Conservation (phyloP, 2,797 vertebrate species). For the Calcarius lapponicus region DNA sequence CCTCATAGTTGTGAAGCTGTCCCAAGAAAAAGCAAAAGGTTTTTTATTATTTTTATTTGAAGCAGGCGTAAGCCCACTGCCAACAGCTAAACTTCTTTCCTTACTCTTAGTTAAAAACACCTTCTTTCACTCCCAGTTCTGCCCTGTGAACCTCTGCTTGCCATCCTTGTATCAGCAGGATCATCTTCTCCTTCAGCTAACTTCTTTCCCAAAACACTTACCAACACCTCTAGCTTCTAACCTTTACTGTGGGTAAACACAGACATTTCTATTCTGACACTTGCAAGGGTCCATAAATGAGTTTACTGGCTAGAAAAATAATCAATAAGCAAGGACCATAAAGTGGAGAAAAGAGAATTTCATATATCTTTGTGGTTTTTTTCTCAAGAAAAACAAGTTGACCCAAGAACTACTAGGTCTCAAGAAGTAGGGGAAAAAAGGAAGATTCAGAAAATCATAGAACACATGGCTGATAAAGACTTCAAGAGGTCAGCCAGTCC, state of each 20-base stretch:
- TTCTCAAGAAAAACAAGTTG: not conserved
- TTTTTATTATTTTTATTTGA: not conserved
- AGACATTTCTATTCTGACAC: not conserved
- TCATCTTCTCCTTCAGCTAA: not conserved
- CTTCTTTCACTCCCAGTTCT: not conserved
- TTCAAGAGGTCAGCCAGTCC: constrained; percentile 6
- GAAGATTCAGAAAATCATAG: not conserved
- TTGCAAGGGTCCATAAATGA: not conserved
- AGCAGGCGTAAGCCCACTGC: not conserved
- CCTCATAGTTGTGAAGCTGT: not conserved
- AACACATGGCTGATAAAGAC: not conserved
- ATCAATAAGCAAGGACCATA: not conserved
- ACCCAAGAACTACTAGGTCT: not conserved
- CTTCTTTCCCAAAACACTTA: not conserved
- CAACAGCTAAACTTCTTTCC: not conserved
- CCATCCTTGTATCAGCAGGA: not conserved
- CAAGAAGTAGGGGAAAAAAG: not conserved
- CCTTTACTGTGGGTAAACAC: not conserved
- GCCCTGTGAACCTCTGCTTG: not conserved
- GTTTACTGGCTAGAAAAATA: not conserved
- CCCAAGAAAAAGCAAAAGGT: not conserved
- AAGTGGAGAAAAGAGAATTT: not conserved
- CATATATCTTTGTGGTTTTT: not conserved
- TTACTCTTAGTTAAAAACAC: not conserved
- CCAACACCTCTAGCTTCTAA: not conserved